Percentiles rank a stretch among this genome's conserved stretches.
Evolutionary conservation across 1,140 invertebrate species (phyloP).

Genomic region (Globodera rostochiensis): DNA sequence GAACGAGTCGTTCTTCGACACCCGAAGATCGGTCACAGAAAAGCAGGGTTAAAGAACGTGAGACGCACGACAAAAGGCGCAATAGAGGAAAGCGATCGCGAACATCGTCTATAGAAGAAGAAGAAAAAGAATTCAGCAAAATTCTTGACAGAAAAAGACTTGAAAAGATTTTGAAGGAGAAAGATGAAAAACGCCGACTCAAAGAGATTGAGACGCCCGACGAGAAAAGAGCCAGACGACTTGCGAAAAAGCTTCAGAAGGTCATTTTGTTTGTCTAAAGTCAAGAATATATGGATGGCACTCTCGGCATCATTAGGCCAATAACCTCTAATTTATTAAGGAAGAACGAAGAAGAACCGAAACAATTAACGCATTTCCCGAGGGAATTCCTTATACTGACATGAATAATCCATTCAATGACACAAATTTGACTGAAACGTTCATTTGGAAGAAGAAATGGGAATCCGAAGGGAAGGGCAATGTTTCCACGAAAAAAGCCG

Average conservation of each 20-base stretch:
- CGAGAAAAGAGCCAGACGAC: conserved; percentile 82
- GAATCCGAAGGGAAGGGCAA: conserved; percentile 86
- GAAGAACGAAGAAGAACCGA: conserved; percentile 39
- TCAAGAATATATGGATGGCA: conserved; percentile 78
- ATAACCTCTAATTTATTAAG: conserved; percentile 21
- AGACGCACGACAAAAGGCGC: conserved; percentile 7
- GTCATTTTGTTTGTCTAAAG: conserved; percentile 84
- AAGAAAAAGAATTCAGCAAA: conserved; percentile 38
- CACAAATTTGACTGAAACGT: conserved; percentile 85
- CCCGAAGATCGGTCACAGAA: neutral
- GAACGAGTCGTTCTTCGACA: neutral
- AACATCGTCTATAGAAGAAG: neutral
- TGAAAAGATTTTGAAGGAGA: conserved; percentile 73
- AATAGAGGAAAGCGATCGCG: neutral
- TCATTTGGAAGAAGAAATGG: conserved; percentile 95
- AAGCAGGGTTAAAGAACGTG: neutral
- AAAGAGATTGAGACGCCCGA: conserved; percentile 92
- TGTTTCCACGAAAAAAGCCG: conserved; percentile 80
- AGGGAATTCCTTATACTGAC: conserved; percentile 79
- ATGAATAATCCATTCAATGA: conserved; percentile 98
- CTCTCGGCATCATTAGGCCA: conserved; percentile 70
- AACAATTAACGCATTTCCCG: conserved; percentile 37
- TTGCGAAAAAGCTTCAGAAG: conserved; percentile 88
- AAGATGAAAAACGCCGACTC: conserved; percentile 78
- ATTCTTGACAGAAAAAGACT: conserved; percentile 75